phyloP scores from a whole-genome alignment of 1,140 invertebrate species.

The Phthorimaea operculella region DNA sequence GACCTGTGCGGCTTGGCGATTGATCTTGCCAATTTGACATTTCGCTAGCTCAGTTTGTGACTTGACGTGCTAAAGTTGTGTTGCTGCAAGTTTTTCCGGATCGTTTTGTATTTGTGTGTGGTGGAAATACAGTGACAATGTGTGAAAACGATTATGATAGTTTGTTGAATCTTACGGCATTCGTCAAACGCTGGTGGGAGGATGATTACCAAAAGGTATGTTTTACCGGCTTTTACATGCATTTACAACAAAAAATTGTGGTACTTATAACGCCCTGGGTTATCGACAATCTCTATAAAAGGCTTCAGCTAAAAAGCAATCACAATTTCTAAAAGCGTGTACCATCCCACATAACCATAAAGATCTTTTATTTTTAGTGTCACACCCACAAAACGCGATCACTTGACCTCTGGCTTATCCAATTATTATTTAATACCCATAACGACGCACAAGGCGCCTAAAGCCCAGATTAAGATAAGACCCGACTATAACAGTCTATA shows the following conservation, averaged over 20 bases:
- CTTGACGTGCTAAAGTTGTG: not conserved
- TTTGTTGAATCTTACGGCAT: slow-evolving; percentile 36
- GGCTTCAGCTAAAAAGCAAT: too few species aligned
- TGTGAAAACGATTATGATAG: slow-evolving; percentile 15
- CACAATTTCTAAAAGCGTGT: too few species aligned
- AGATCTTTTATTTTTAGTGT: slow-evolving; percentile 3
- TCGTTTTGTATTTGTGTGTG: not conserved
- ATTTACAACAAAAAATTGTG: too few species aligned
- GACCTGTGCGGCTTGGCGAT: not conserved
- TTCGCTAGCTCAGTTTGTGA: not conserved
- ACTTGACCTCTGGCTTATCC: slow-evolving; percentile 46
- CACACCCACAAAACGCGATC: slow-evolving; percentile 19
- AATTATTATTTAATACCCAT: slow-evolving; percentile 58
- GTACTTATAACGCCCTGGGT: too few species aligned
- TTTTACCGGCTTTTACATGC: not conserved
- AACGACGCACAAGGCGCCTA: slow-evolving; percentile 39
- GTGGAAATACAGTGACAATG: not conserved
- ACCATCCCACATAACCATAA: too few species aligned
- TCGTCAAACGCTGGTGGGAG: slow-evolving; percentile 53
- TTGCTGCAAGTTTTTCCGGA: not conserved
- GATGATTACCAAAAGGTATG: slow-evolving; percentile 39
- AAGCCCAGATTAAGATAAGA: slow-evolving; percentile 55
- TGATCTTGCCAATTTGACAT: not conserved
- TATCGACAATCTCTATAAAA: too few species aligned
- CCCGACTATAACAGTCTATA: slow-evolving; percentile 11